These are phyloP conservation scores for Subacronicta megacephala DNA, from an alignment of 2,888 invertebrate species.

Conservation along the genomic window DNA sequence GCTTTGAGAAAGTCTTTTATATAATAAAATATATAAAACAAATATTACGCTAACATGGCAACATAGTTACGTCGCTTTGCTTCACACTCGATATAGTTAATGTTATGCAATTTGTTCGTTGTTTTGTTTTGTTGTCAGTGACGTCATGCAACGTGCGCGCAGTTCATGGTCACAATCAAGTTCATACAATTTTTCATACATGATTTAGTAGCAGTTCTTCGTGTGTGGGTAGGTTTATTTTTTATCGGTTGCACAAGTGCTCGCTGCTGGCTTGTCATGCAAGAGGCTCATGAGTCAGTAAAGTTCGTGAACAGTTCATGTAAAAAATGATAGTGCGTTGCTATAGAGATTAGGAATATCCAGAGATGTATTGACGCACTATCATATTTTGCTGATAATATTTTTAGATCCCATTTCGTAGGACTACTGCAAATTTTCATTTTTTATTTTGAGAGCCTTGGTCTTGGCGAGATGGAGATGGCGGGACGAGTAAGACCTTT, in stretches of 20 bases:
- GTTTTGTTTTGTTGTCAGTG: constrained; percentile 69
- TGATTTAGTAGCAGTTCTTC: constrained; percentile 40
- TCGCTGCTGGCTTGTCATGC: constrained; percentile 17
- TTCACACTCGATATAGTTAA: constrained; percentile 62
- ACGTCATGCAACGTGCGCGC: constrained; percentile 72
- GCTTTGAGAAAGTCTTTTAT: background rate
- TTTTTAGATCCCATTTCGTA: too few species aligned
- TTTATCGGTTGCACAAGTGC: constrained; percentile 33
- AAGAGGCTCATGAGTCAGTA: constrained; percentile 36
- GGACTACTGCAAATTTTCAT: too few species aligned
- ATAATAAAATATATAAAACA: background rate
- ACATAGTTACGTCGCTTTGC: constrained; percentile 24
- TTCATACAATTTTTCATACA: constrained; percentile 69
- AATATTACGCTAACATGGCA: background rate
- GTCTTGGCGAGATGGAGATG: too few species aligned
- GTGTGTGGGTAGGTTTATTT: constrained; percentile 46
- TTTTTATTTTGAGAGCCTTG: too few species aligned
- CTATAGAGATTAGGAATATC: background rate
- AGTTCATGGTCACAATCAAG: constrained; percentile 81
- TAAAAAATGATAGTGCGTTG: constrained; percentile 12
- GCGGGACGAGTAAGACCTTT: too few species aligned
- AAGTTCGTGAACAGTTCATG: background rate
- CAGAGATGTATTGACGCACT: too few species aligned
- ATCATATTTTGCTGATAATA: too few species aligned
- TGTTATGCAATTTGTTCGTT: constrained; percentile 84